Conservation (phyloP, 2,113 vertebrate genomes). For the Oryzias javanicus region DNA sequence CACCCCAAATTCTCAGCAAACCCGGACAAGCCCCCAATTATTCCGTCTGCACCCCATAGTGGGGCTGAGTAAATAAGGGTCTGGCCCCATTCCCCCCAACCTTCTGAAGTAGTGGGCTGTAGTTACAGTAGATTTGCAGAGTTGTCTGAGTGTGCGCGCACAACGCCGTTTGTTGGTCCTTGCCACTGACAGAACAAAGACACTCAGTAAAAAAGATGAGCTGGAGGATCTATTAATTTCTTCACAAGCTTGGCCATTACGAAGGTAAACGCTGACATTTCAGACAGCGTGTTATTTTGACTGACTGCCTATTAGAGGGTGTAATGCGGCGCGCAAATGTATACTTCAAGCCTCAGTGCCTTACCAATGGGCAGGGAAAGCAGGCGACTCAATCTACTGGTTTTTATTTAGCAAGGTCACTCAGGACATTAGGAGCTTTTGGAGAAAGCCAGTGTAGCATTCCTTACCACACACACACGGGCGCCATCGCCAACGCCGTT, state of each 20-base stretch:
- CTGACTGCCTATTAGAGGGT: constrained; percentile 73
- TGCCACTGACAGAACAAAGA: constrained; percentile 44
- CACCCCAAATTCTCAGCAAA: too few relatives aligned
- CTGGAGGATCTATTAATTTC: constrained; percentile 63
- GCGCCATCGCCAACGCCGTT: constrained; percentile 33
- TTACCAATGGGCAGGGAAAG: constrained; percentile 58
- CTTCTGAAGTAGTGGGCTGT: not conserved
- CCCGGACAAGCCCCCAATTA: too few relatives aligned
- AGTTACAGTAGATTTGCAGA: not conserved
- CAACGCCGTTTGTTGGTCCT: constrained; percentile 27
- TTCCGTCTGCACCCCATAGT: too few relatives aligned
- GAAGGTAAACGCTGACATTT: constrained; percentile 74
- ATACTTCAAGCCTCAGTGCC: constrained; percentile 71
- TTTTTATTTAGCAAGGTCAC: constrained; percentile 71
- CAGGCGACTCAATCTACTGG: constrained; percentile 53
- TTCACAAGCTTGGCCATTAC: constrained; percentile 60
- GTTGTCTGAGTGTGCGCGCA: not conserved
- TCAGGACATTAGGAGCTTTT: constrained; percentile 50
- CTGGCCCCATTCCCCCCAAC: not conserved
- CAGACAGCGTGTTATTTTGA: constrained; percentile 70
- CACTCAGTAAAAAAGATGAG: constrained; percentile 28
- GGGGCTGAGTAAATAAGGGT: too few relatives aligned
- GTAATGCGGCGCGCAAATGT: constrained; percentile 73
- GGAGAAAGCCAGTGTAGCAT: constrained; percentile 23
- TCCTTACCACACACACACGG: not conserved